These are phyloP conservation scores for Pelecanus crispus DNA, from an alignment of 2,113 vertebrate species.

Conservation along the genomic window DNA sequence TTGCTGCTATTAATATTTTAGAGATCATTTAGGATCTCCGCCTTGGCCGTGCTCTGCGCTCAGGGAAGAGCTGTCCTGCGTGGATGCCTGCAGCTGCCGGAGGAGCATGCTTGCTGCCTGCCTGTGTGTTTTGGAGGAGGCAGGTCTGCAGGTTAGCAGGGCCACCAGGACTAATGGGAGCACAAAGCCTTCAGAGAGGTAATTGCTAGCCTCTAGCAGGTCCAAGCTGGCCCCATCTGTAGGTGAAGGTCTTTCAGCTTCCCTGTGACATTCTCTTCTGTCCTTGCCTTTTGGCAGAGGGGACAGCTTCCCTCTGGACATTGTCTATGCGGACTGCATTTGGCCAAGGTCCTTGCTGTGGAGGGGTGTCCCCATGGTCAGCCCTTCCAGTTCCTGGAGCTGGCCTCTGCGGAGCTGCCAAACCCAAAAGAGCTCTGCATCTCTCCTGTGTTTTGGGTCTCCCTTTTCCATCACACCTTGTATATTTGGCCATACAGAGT, in stretches of 20 bases:
- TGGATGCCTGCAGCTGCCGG: neutral
- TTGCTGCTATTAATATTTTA: constrained; percentile 47
- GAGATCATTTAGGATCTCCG: neutral
- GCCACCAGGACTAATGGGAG: neutral
- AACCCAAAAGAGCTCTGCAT: neutral
- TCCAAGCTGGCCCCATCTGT: neutral
- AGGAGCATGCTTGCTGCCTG: neutral
- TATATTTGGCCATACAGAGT: neutral
- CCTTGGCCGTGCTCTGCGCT: neutral
- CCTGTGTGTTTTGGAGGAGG: neutral
- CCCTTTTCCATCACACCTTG: neutral
- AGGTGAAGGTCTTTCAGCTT: neutral
- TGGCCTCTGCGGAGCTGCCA: neutral
- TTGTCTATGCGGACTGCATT: neutral
- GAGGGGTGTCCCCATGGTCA: neutral
- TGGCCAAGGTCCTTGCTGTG: neutral
- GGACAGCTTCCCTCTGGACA: neutral
- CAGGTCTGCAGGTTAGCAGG: neutral
- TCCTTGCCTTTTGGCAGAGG: neutral
- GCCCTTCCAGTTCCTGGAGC: neutral
- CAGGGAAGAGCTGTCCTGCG: neutral
- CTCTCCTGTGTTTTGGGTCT: neutral
- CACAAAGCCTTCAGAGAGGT: neutral
- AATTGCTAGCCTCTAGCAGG: neutral
- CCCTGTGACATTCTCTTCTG: neutral